These are phyloP conservation scores for Coelinius sp. DNA, from an alignment of 2,888 invertebrate species.

Conservation along the genomic window DNA sequence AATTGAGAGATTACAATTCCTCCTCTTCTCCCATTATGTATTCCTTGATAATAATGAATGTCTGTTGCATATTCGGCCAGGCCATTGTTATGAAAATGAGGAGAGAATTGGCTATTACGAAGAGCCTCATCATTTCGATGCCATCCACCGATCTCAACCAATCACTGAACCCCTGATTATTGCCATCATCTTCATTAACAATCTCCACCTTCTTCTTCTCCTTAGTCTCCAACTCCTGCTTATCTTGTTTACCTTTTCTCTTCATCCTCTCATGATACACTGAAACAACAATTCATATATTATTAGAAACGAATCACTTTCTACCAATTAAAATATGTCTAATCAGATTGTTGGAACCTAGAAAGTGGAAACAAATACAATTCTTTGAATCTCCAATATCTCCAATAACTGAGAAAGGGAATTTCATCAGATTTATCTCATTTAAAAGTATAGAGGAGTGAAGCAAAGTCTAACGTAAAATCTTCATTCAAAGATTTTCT, in stretches of 20 bases:
- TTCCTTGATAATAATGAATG: constrained; percentile 71
- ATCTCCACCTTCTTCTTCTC: constrained; percentile 37
- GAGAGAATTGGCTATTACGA: constrained; percentile 83
- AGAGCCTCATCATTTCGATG: constrained; percentile 84
- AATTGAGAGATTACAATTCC: background rate
- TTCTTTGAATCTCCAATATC: background rate
- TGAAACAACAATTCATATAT: constrained; percentile 24
- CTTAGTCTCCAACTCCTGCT: constrained; percentile 42
- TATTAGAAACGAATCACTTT: background rate
- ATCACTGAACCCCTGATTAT: constrained; percentile 64
- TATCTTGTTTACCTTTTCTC: constrained; percentile 52
- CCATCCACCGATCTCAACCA: constrained; percentile 75
- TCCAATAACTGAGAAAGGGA: background rate
- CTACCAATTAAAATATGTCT: background rate
- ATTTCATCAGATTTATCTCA: too few species aligned
- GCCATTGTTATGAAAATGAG: constrained; percentile 81
- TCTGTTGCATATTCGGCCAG: constrained; percentile 80
- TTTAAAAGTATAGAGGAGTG: too few species aligned
- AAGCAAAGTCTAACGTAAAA: too few species aligned
- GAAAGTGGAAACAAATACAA: background rate
- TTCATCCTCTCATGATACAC: constrained; percentile 52
- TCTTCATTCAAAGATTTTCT: too few species aligned
- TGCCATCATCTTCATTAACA: constrained; percentile 59
- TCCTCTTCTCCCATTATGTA: constrained; percentile 62
- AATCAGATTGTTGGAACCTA: background rate